Percentiles rank a stretch among this genome's conserved stretches.
phyloP scores from a whole-genome alignment of 2,797 vertebrate genomes.

The Austrolebias charrua region DNA sequence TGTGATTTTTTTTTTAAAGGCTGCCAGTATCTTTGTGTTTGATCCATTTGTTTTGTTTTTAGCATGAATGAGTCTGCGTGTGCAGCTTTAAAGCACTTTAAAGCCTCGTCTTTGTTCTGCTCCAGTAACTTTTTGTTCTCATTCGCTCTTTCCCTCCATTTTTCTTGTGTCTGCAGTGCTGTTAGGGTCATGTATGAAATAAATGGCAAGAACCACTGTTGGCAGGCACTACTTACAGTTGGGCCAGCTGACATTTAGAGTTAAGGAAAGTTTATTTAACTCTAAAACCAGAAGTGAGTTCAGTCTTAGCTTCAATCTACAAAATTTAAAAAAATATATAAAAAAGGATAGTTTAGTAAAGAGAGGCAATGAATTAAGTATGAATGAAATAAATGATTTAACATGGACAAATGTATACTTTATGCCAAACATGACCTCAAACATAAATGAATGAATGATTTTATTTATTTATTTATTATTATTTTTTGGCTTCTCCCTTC shows the following conservation, averaged over 20 bases:
- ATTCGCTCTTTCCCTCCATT: slow-evolving; percentile 16
- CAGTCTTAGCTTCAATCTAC: background rate
- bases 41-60: slow-evolving; percentile 27
- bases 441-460: no score
- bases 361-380: background rate
- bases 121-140: slow-evolving; percentile 57
- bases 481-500: no score
- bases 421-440: no score
- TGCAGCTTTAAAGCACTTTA: slow-evolving; percentile 67
- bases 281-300: slow-evolving; percentile 22
- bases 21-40: slow-evolving; percentile 1
- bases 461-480: no score
- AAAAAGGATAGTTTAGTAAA: background rate
- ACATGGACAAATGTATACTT: background rate
- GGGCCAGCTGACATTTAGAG: background rate
- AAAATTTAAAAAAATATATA: background rate
- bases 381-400: slow-evolving; percentile 5
- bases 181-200: slow-evolving; percentile 53
- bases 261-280: slow-evolving; percentile 14
- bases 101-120: slow-evolving; percentile 51
- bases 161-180: slow-evolving; percentile 40
- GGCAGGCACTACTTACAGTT: background rate
- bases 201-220: slow-evolving; percentile 35
- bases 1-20: background rate
- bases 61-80: slow-evolving; percentile 30